phyloP scores from a whole-genome alignment of 2,797 vertebrate species.

The Rhincodon typus region DNA sequence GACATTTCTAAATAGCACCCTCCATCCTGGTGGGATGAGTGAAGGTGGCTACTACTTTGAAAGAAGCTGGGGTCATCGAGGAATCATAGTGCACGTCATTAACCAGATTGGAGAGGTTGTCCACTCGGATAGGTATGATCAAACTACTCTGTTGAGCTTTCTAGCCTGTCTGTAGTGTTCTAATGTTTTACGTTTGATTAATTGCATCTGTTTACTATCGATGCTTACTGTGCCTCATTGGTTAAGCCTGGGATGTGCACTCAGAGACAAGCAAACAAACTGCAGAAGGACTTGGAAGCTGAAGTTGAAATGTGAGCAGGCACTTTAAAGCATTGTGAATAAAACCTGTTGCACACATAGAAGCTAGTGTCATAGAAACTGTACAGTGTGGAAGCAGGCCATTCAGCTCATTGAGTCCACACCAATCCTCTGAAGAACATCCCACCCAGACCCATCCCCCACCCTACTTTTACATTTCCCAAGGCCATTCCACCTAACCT shows the following conservation, averaged over 20 bases:
- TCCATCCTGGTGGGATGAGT: constrained; percentile 72
- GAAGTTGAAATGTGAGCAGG: too few species aligned
- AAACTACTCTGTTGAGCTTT: not conserved
- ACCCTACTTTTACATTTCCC: too few species aligned
- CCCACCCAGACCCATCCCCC: too few species aligned
- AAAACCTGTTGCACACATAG: not conserved
- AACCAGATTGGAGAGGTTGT: constrained; percentile 71
- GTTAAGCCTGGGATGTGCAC: not conserved
- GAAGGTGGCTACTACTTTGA: constrained; percentile 80
- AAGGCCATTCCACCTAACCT: too few species aligned
- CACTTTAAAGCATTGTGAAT: not conserved
- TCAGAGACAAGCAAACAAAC: not conserved
- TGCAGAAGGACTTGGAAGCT: not conserved
- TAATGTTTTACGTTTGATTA: too few species aligned
- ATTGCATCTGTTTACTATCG: not conserved
- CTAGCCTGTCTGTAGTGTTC: not conserved
- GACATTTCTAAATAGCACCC: constrained; percentile 86
- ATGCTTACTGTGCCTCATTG: not conserved
- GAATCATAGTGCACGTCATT: constrained; percentile 81
- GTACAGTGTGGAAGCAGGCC: too few species aligned
- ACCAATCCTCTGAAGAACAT: too few species aligned
- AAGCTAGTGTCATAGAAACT: not conserved
- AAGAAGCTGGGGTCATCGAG: constrained; percentile 86
- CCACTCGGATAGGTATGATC: constrained; percentile 70
- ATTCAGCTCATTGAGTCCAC: too few species aligned